Evolutionary conservation across 2,113 vertebrate species (phyloP).

Genomic region (Centropus unirufus): DNA sequence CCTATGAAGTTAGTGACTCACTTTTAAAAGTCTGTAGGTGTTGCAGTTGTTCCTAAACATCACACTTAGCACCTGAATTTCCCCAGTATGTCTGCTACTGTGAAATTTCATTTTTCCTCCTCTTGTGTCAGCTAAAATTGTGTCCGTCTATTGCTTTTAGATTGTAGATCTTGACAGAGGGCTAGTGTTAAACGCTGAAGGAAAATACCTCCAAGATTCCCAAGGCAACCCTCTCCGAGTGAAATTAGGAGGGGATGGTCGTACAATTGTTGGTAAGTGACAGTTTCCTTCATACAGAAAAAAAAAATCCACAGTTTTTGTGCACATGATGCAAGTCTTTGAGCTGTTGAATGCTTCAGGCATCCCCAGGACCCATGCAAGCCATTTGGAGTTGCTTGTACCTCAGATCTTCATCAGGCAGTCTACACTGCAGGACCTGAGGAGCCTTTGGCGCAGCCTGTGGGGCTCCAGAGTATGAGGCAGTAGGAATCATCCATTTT

Average conservation of each 20-base stretch:
- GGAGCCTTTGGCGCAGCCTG: background rate
- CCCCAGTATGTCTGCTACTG: background rate
- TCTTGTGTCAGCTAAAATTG: background rate
- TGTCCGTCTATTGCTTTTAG: constrained; percentile 72
- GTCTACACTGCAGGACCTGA: background rate
- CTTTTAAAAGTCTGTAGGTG: background rate
- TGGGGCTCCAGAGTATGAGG: fast-evolving
- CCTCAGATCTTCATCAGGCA: background rate
- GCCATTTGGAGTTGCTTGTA: background rate
- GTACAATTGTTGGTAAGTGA: constrained; percentile 91
- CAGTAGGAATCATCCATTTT: background rate
- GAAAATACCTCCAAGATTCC: constrained; percentile 92
- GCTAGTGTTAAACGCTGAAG: constrained; percentile 91
- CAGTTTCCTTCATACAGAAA: background rate
- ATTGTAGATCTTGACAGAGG: constrained; percentile 91
- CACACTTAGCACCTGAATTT: background rate
- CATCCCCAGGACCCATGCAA: background rate
- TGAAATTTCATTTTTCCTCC: background rate
- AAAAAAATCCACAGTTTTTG: background rate
- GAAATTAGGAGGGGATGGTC: constrained; percentile 92
- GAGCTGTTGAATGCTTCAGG: background rate
- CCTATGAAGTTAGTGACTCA: background rate
- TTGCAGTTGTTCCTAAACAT: background rate
- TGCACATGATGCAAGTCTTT: background rate
- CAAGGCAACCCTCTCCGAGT: constrained; percentile 90